Evolutionary conservation across 2,797 vertebrate species (phyloP).

Genomic region (Triplophysa yarkandensis): DNA sequence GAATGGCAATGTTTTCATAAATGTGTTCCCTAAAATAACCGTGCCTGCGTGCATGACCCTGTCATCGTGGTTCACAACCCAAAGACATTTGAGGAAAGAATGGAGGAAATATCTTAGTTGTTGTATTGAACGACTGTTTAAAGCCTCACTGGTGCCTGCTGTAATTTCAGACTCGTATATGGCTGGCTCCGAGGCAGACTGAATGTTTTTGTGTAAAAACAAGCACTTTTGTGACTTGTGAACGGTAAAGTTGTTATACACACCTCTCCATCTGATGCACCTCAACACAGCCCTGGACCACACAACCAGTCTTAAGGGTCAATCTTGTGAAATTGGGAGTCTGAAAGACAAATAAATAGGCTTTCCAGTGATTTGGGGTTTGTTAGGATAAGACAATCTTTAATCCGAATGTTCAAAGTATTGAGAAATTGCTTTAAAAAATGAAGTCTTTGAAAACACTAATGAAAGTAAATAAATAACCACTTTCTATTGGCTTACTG

Average conservation of each 20-base stretch:
- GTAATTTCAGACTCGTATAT: constrained; percentile 14
- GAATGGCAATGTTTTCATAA: neutral
- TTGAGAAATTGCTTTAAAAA: no score
- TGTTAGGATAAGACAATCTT: no score
- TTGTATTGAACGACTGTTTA: constrained; percentile 23
- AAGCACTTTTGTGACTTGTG: neutral
- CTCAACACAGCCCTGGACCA: no score
- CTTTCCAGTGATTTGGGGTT: no score
- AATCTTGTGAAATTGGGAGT: no score
- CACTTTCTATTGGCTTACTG: no score
- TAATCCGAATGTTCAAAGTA: no score
- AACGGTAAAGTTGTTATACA: neutral
- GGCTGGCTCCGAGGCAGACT: constrained; percentile 2
- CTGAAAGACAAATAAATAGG: no score
- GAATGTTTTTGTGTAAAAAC: neutral
- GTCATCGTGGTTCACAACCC: constrained; percentile 27
- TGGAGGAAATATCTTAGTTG: neutral
- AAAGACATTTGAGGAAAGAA: constrained; percentile 12
- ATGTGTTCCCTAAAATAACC: neutral
- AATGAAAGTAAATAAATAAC: no score
- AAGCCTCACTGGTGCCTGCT: neutral
- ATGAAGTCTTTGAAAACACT: no score
- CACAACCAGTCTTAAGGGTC: no score
- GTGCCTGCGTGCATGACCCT: neutral
- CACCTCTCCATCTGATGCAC: neutral